Base-by-base conservation (phyloP, 2,888 invertebrate genomes). In the Nemurella pictetii region DNA sequence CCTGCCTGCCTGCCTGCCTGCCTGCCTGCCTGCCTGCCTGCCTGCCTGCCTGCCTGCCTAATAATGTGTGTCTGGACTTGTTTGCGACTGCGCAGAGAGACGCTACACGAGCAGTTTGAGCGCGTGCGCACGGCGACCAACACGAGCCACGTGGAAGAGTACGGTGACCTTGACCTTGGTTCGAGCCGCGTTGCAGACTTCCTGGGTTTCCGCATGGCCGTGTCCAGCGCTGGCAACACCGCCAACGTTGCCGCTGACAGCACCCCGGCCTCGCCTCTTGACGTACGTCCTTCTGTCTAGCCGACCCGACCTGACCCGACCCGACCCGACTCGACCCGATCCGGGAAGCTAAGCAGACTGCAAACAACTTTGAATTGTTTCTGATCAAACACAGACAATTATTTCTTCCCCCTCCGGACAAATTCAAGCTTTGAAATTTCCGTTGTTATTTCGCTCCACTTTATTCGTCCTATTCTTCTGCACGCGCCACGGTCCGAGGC, bases 71-170 rank as follows among this genome's bases (percentile, higher is more conserved):
- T n/a, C n/a, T n/a, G n/a, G n/a, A n/a, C n/a, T n/a, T n/a, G n/a
- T n/a, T n/a, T n/a, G n/a, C n/a, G n/a, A n/a, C n/a, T 75, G 75
- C 88, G 88, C 2, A 86, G 87, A 25, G 93, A 93, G 88, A 92
- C 92, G 0, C 88, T 93, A 4, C 89, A 91, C 80, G 88, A 90
- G 83, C 93, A 93, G 88, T 93, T 89, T 88, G 87, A 90, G 86
- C 89, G 92, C 85, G 92, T 93, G 15, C 91, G 91, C 87, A 88
- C 89, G 74, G 90, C 91, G 87, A 93, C 93, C 5, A 92, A 91
- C 88, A 91, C 91, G n/a, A 93, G 93, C 84, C 92, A 93, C 88
- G 93, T 93, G 4, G 89, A 90, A 89, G 91, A 93, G 87, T 94
- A 90, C 89, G 94, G 94, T 82, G 92, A 93, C 87, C 86, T 90